Evolutionary conservation across 2,888 invertebrate genomes (phyloP).

Genomic region (Scotopteryx bipunctaria): DNA sequence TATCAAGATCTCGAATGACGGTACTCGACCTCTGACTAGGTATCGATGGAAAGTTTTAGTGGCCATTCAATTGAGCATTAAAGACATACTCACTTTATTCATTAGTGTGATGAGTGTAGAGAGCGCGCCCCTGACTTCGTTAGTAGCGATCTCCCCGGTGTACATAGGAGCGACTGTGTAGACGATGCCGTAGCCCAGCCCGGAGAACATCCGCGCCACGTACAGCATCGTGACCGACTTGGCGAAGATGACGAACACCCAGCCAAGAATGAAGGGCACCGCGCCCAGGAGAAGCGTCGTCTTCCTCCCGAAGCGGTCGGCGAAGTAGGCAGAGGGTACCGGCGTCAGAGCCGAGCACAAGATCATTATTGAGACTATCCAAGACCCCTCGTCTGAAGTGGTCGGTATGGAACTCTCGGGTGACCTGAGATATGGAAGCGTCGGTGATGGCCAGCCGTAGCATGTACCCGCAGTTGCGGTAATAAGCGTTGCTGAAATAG

Average conservation of each 20-base stretch:
- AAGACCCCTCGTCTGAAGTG: conserved; percentile 79
- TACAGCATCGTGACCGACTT: conserved; percentile 82
- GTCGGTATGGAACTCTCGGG: conserved; percentile 76
- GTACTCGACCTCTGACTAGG: neutral
- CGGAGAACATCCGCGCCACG: conserved; percentile 84
- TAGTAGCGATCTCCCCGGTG: conserved; percentile 85
- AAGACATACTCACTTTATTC: conserved; percentile 72
- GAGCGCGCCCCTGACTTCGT: conserved; percentile 84
- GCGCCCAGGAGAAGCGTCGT: conserved; percentile 84
- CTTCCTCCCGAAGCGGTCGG: conserved; percentile 87
- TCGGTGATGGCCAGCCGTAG: conserved; percentile 85
- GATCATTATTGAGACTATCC: conserved; percentile 86
- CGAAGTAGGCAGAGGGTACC: conserved; percentile 84
- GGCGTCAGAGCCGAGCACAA: conserved; percentile 86
- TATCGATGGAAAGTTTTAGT: conserved; percentile 26
- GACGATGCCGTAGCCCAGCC: conserved; percentile 84
- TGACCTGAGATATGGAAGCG: conserved; percentile 76
- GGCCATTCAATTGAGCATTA: neutral
- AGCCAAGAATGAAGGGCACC: conserved; percentile 84
- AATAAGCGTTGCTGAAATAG: conserved; percentile 78
- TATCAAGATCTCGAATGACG: neutral
- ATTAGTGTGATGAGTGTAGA: conserved; percentile 85
- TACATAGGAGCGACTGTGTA: conserved; percentile 86
- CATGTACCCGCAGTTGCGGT: conserved; percentile 81
- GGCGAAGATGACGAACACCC: conserved; percentile 85